Evolutionary conservation across 2,113 vertebrate genomes (phyloP), one percentile per base, ranked within the genome.

Genomic region (Ceyx margarethae): DNA sequence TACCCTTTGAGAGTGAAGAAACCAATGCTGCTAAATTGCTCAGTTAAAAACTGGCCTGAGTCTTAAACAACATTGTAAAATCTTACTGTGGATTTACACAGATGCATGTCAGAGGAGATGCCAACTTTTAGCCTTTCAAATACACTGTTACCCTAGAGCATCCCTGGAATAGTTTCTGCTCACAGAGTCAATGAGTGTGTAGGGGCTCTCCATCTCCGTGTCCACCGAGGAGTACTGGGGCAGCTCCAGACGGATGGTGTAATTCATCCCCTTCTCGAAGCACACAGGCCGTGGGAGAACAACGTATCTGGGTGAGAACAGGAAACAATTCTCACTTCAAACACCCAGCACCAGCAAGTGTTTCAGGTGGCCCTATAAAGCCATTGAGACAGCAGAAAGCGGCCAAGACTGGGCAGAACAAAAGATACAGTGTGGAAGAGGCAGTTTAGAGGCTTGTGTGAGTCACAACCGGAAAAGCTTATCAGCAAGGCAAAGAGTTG

Each of bases 111-210:
- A 87, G 64, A 54, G 15, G 5, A 85, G 5, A 74, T 14, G 16
- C 13, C 65, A 28, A 51, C 26, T 80, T 87, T 42, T 26, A 64
- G 72, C 21, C 11, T 87, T 87, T 67, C n/a, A 93, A 88, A 62
- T 21, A 51, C 5, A 13, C 10, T 51, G 37, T 50, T 37, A 43
- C 18, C 26, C 40, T 64, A 67, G 51, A 69, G 26, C 42, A 86
- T 3, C 33, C 22, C 14, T 9, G 10, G 86, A 60, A 14, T 21
- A 62, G 37, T 69, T 75, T 56, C n/a, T 89, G 96, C 98, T 98
- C 94, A 99, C 99, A 17, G 99, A 99, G 92, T 99, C 99, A 19
- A 99, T 99, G 28, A 99, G 98, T 0, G 98, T 99, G 95, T 99
- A 99, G 0, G 99, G 99, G 50, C 96, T 98, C 92, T 99, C 98